These are phyloP conservation scores for Coccyzus lansbergi DNA, from an alignment of 2,797 vertebrate genomes.

Conservation along the genomic window DNA sequence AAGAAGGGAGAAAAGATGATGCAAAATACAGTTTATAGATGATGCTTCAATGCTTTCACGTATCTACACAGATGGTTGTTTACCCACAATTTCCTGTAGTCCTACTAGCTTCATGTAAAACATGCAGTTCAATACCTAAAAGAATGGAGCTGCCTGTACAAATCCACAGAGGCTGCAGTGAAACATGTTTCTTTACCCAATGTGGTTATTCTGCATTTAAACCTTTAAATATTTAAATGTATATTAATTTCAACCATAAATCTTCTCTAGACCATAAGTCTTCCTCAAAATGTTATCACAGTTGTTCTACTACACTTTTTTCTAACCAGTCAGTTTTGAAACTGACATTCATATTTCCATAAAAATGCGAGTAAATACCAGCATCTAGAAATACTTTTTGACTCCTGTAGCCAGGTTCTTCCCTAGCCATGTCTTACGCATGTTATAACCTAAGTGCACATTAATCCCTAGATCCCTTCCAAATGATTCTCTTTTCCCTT, in stretches of 20 bases:
- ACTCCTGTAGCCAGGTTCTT: too few species aligned
- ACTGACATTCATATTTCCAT: neutral
- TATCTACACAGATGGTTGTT: neutral
- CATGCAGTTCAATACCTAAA: neutral
- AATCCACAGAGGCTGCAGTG: neutral
- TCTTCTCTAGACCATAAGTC: neutral
- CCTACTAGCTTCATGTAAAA: neutral
- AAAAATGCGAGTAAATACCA: neutral
- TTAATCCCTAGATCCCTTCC: neutral
- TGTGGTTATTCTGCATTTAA: neutral
- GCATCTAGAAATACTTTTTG: too few species aligned
- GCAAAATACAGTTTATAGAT: neutral
- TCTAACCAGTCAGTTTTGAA: neutral
- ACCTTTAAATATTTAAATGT: constrained; percentile 49
- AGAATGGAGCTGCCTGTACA: neutral
- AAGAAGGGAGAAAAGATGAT: neutral
- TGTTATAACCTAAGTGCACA: neutral
- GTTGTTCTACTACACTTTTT: neutral
- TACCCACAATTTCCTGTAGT: neutral
- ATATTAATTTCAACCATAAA: constrained; percentile 12
- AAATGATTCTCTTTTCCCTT: neutral
- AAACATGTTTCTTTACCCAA: neutral
- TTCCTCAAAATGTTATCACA: neutral
- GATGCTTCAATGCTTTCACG: neutral
- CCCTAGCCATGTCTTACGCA: neutral